Evolutionary conservation across 2,113 vertebrate species (phyloP).

Genomic region (Sporophila hypoxantha): DNA sequence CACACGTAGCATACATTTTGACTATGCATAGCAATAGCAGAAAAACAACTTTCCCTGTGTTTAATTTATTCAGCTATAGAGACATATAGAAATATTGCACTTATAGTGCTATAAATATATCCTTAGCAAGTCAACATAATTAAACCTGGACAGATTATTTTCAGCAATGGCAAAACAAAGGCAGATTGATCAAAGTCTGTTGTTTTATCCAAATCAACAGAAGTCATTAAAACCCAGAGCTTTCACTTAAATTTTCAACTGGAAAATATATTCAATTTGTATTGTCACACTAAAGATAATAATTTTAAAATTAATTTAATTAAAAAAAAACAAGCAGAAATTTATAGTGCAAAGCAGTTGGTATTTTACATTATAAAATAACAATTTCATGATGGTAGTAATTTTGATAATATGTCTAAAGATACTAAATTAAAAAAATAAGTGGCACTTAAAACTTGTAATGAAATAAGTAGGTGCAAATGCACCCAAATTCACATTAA

Average conservation of each 20-base stretch:
- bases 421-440: neutral
- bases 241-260: neutral
- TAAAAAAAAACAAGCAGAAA: neutral
- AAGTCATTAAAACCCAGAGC: neutral
- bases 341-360: neutral
- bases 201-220: neutral
- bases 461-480: neutral
- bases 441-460: neutral
- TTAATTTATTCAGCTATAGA: neutral
- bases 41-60: neutral
- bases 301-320: neutral
- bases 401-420: neutral
- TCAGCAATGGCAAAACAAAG: neutral
- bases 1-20: neutral
- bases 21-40: neutral
- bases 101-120: neutral
- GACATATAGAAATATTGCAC: neutral
- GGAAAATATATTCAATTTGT: neutral
- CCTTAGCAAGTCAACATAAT: neutral
- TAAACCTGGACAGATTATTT: neutral
- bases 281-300: neutral
- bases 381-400: rapidly evolving
- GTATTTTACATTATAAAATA: neutral
- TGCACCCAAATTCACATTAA: neutral
- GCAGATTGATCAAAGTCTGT: neutral